Evolutionary conservation across 30 jellyfish, hydroid and myxozoan genomes (phyloP).

Genomic region (Cassiopea xamachana): DNA sequence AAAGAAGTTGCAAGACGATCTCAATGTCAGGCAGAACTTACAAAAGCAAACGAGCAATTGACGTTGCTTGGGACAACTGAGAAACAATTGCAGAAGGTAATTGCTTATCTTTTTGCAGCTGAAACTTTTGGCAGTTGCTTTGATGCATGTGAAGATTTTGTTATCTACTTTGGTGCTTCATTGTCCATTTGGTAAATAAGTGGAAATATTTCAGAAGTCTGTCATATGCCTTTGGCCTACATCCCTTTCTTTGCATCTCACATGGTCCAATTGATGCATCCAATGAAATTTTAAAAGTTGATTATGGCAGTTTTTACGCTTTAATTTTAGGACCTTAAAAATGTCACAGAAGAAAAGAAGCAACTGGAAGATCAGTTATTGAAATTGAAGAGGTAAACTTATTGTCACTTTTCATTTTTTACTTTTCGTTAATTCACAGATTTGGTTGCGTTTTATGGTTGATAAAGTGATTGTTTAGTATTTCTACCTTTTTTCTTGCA

Average conservation of each 20-base stretch:
- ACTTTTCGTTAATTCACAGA: neutral
- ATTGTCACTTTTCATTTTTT: neutral
- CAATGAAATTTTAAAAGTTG: neutral
- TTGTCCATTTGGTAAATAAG: no score
- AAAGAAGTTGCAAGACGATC: conserved; percentile 75
- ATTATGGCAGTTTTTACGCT: neutral
- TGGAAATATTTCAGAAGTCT: no score
- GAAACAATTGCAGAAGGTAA: conserved; percentile 77
- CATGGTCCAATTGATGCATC: neutral
- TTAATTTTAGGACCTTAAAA: conserved; percentile 70
- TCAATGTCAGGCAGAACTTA: conserved; percentile 76
- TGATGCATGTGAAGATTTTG: no score
- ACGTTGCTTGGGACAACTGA: conserved; percentile 81
- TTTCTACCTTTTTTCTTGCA: no score
- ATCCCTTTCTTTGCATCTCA: no score
- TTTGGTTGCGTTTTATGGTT: neutral
- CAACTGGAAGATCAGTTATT: conserved; percentile 90
- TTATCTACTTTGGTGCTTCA: no score
- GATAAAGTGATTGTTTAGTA: neutral
- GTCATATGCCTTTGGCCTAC: no score
- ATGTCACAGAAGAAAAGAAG: conserved; percentile 82
- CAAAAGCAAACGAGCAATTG: conserved; percentile 69
- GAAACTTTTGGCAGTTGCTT: neutral
- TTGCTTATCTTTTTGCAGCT: neutral
- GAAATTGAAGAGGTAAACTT: conserved; percentile 78